Base-by-base conservation (phyloP, 2,888 invertebrate genomes). In the Monoplex corrugatus region DNA sequence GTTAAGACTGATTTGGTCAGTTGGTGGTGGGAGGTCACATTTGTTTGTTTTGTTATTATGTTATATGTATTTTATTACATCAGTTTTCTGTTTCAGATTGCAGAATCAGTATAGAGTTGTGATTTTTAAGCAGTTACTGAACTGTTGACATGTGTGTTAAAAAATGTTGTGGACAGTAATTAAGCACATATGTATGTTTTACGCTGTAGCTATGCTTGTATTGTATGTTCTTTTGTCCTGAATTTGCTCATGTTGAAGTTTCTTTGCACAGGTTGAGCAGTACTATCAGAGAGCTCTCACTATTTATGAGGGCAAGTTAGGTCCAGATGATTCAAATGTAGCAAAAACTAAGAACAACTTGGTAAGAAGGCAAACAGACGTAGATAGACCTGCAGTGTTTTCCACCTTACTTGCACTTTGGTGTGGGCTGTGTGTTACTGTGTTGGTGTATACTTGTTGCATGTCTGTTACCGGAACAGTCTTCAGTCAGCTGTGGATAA, bases 311-410 rank as follows among this genome's bases (percentile, higher is more conserved):
- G 98, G 97, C 93, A 98, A 99, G 95, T 97, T 99, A 78, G 99
- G 99, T 85, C 95, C 94, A 23, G 95, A 96, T 92, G 99, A 99
- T 97, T 98, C 99, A 80, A 99, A 99, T 96, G 99, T 99, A 19
- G 99, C 99, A 94, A 99, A 99, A 97, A 99, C 99, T 83, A 99
- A 99, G 97, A 99, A 99, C 96, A 99, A 99, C 97, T 97, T 99
- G 96, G 96, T 96, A 95, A 95, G 95, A 92, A 35, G 57, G 35
- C 72, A 19, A 75, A 28, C 43, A 19, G 10, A 16, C 38, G 75
- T 16, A 13, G 84, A 57, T 35, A 6, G 19, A 38, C 28, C n/a
- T 44, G 40, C 50, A 86, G 63, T 38, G 57, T 28, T 63, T 19
- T n/a, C 40, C 82, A 19, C 57, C 83, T n/a, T n/a, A 72, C 23